Percentiles rank a stretch among this genome's conserved stretches.
These are phyloP conservation scores for Megaleporinus macrocephalus DNA, from an alignment of 2,113 vertebrate species.

Conservation along the genomic window DNA sequence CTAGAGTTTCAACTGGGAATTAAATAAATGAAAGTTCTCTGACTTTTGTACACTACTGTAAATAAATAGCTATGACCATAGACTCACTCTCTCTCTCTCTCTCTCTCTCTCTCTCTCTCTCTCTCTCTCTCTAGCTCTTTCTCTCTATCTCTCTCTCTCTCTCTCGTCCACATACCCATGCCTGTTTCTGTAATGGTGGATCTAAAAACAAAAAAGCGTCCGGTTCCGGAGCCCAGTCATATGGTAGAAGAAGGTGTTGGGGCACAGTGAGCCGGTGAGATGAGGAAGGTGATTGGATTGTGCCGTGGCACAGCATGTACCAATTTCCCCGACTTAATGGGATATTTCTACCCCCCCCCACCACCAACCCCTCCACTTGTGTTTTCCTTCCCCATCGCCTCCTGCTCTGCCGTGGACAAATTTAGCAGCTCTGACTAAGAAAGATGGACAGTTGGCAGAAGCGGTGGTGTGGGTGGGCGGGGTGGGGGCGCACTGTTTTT, in stretches of 20 bases:
- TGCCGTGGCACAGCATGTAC: conserved; percentile 68
- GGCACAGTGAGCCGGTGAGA: conserved; percentile 44
- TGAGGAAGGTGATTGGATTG: conserved; percentile 64
- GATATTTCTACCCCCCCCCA: conserved; percentile 60
- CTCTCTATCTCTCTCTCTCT: background rate
- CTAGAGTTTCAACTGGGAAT: too few relatives aligned
- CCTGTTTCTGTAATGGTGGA: conserved; percentile 14
- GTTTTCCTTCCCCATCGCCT: conserved; percentile 26
- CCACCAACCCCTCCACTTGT: conserved; percentile 20
- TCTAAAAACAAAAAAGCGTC: conserved; percentile 57
- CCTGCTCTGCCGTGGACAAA: conserved; percentile 22
- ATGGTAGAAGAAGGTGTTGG: conserved; percentile 34
- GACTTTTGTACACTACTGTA: too few relatives aligned
- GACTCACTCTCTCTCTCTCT: background rate
- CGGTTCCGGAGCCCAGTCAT: conserved; percentile 28
- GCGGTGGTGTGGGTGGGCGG: background rate
- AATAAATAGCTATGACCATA: too few relatives aligned
- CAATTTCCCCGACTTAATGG: conserved; percentile 73
- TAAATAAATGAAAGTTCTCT: too few relatives aligned
- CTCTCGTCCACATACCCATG: background rate
- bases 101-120: background rate
- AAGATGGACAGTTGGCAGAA: conserved; percentile 42
- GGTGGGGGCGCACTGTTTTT: background rate
- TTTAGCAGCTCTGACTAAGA: conserved; percentile 39
- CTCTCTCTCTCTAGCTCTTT: background rate